A percentile compares a stretch with the other conserved stretches of the same genome.
Conservation (phyloP, 2,113 vertebrate genomes). For the Urocitellus parryii region DNA sequence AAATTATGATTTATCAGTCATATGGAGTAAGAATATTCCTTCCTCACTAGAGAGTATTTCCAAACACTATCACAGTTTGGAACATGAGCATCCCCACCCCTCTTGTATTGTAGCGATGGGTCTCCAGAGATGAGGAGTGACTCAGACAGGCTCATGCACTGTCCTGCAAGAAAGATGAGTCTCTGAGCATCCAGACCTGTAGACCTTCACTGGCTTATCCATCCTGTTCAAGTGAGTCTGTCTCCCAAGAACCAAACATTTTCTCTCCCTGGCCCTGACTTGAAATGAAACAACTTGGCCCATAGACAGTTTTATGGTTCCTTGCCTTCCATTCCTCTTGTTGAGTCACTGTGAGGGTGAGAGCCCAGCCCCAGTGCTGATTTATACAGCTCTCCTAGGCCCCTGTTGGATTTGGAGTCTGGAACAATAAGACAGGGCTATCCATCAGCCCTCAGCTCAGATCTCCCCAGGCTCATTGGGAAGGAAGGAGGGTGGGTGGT, state of each 20-base stretch:
- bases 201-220: neutral
- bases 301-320: conserved; percentile 82
- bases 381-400: conserved; percentile 72
- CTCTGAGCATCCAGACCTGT: neutral
- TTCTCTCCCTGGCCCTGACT: conserved; percentile 77
- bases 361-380: conserved; percentile 63
- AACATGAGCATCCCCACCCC: neutral
- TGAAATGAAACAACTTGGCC: conserved; percentile 78
- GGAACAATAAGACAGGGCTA: conserved; percentile 70
- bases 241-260: conserved; percentile 64
- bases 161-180: neutral
- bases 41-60: conserved; percentile 21
- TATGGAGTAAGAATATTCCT: neutral
- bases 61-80: neutral
- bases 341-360: conserved; percentile 65
- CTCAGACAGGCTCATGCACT: neutral
- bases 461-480: conserved; percentile 66
- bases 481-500: conserved; percentile 44
- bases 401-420: conserved; percentile 78
- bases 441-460: conserved; percentile 62
- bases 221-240: neutral
- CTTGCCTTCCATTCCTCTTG: conserved; percentile 74
- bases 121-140: neutral
- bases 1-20: neutral
- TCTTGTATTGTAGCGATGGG: neutral